Conservation (phyloP, 2,888 invertebrate species). For the Vanessa cardui region DNA sequence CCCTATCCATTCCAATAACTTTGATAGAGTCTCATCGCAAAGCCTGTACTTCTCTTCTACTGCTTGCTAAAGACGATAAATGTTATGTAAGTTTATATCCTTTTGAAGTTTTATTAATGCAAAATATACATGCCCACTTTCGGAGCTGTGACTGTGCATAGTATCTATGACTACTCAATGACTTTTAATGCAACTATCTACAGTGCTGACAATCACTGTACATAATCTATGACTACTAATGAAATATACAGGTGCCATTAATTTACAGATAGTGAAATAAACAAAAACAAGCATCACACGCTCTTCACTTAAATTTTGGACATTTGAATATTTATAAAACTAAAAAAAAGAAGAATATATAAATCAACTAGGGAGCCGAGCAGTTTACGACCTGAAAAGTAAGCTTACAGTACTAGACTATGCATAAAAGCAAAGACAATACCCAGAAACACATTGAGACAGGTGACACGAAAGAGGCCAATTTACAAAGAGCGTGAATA, state of each 20-base stretch:
- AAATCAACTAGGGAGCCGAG: constrained; percentile 28
- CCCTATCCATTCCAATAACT: constrained; percentile 93
- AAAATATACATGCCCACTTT: constrained; percentile 32
- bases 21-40: constrained; percentile 93
- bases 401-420: constrained; percentile 58
- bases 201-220: constrained; percentile 47
- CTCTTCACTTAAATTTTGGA: constrained; percentile 32
- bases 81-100: constrained; percentile 43
- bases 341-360: constrained; percentile 21
- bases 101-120: constrained; percentile 24
- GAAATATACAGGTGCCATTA: constrained; percentile 54
- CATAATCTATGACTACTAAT: constrained; percentile 43
- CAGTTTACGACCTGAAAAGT: constrained; percentile 52
- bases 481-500: constrained; percentile 63
- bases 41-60: constrained; percentile 96
- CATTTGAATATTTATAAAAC: constrained; percentile 38
- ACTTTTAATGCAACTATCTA: constrained; percentile 54
- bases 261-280: constrained; percentile 42
- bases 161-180: constrained; percentile 34
- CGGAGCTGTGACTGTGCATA: constrained; percentile 30
- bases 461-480: constrained; percentile 65
- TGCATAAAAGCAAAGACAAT: constrained; percentile 66
- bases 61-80: constrained; percentile 89
- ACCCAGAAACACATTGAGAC: constrained; percentile 52
- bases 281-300: constrained; percentile 29